Percentiles rank a stretch among this genome's conserved stretches.
phyloP scores from a whole-genome alignment of 2,797 vertebrate species.

The Diplodus puntazzo region DNA sequence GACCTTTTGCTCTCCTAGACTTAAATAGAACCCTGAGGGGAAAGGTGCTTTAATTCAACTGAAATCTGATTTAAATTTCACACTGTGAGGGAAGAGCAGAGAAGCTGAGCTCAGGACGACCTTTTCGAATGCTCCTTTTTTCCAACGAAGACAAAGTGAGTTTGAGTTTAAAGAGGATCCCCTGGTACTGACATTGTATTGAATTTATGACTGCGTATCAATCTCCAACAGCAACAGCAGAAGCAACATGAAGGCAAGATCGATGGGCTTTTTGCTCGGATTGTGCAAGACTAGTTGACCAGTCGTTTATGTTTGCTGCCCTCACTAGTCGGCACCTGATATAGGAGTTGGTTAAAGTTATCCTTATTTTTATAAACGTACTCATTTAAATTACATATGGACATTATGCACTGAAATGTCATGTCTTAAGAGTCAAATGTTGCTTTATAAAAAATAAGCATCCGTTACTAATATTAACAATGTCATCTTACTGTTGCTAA shows the following conservation, averaged over 20 bases:
- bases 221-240: slow-evolving; percentile 1
- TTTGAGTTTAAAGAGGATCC: slow-evolving; percentile 8
- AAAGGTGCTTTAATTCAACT: slow-evolving; percentile 67
- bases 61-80: slow-evolving; percentile 70
- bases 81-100: slow-evolving; percentile 21
- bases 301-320: too few relatives aligned
- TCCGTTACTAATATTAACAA: too few relatives aligned
- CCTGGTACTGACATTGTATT: neutral
- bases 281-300: too few relatives aligned
- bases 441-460: too few relatives aligned
- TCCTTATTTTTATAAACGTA: too few relatives aligned
- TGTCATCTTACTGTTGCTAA: too few relatives aligned
- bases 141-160: slow-evolving; percentile 21
- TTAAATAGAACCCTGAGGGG: slow-evolving; percentile 65
- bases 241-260: neutral
- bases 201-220: slow-evolving; percentile 2
- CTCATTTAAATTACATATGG: too few relatives aligned
- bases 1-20: slow-evolving; percentile 73
- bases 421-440: too few relatives aligned
- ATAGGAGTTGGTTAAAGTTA: too few relatives aligned
- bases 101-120: slow-evolving; percentile 4
- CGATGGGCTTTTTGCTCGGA: neutral
- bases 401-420: too few relatives aligned
- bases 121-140: slow-evolving; percentile 10
- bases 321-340: too few relatives aligned